Evolutionary conservation across 2,888 invertebrate genomes (phyloP), one percentile per base, ranked within the genome.

Genomic region (Epinotia nisella): DNA sequence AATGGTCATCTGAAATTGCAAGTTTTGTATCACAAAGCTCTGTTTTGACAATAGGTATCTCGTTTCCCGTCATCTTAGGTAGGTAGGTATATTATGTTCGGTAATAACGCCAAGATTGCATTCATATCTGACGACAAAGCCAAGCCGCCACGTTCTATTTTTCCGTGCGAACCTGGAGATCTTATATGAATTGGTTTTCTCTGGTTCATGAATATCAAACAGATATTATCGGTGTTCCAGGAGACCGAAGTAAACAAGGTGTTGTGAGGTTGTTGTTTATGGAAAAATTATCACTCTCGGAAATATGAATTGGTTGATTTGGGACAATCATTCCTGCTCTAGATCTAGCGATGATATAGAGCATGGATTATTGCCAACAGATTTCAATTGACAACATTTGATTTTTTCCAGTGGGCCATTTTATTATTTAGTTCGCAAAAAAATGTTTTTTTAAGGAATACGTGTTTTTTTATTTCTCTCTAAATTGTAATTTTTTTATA

Each of bases 61-160:
- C 35, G n/a, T 35, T 67, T 72, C 45, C 49, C 56, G 64, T n/a
- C 62, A 3, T 10, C 10, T 35, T 4, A 13, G 0, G 3, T 0
- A n/a, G 21, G 21, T 24, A 24, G 21, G 49, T n/a, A 19, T 41
- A 60, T 61, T 60, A n/a, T 29, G 56, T 61, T 62, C 21, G 29
- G 71, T 56, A 72, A 72, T 67, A 72, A 67, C 67, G 35, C 17
- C 56, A 17, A 67, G 67, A 72, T 72, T 72, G 55, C 72, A 68
- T 67, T 72, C 61, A 58, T 72, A 62, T 72, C 61, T 67, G 29
- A 61, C 17, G 65, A 71, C 45, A 61, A 66, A 67, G 55, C 60
- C 53, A 21, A 45, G 2, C n/a, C n/a, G 55, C 45, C 55, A 51
- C 21, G 60, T 62, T 56, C 56, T 67, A 61, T 72, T 67, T 67